A percentile compares a stretch with the other conserved stretches of the same genome.
phyloP scores from a whole-genome alignment of 2,797 vertebrate species.

The Cyclopterus lumpus region DNA sequence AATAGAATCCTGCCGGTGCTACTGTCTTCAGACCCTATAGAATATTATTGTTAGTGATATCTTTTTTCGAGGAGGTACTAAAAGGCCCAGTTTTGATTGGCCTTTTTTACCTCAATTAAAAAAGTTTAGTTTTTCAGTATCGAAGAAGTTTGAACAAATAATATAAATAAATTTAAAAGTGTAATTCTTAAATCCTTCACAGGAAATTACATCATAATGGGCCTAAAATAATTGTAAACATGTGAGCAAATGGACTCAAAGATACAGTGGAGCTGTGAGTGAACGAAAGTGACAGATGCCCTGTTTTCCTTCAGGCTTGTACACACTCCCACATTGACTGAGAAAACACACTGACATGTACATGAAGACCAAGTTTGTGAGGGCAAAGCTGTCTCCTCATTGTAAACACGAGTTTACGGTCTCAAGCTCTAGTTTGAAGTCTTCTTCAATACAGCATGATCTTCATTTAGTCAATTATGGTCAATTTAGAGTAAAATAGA shows the following conservation, averaged over 20 bases:
- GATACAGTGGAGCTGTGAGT: not conserved
- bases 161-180: not conserved
- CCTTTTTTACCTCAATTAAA: too few relatives aligned
- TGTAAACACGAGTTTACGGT: not conserved
- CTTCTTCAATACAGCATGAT: too few relatives aligned
- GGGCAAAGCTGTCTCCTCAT: conserved; percentile 6
- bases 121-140: not conserved
- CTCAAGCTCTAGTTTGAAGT: too few relatives aligned
- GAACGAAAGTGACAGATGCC: conserved; percentile 56
- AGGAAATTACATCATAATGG: not conserved
- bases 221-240: not conserved
- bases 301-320: conserved; percentile 42
- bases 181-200: not conserved
- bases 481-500: too few relatives aligned
- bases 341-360: conserved; percentile 18
- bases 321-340: conserved; percentile 12
- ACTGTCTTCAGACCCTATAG: too few relatives aligned
- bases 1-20: not conserved
- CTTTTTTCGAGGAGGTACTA: too few relatives aligned
- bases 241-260: not conserved
- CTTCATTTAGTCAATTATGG: too few relatives aligned
- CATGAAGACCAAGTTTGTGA: conserved; percentile 9
- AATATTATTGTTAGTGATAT: too few relatives aligned
- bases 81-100: too few relatives aligned
- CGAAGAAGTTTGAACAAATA: not conserved